Percentiles rank a stretch among this genome's conserved stretches.
Evolutionary conservation across 2,888 invertebrate genomes (phyloP).

Genomic region (Drosophila tanythrix): DNA sequence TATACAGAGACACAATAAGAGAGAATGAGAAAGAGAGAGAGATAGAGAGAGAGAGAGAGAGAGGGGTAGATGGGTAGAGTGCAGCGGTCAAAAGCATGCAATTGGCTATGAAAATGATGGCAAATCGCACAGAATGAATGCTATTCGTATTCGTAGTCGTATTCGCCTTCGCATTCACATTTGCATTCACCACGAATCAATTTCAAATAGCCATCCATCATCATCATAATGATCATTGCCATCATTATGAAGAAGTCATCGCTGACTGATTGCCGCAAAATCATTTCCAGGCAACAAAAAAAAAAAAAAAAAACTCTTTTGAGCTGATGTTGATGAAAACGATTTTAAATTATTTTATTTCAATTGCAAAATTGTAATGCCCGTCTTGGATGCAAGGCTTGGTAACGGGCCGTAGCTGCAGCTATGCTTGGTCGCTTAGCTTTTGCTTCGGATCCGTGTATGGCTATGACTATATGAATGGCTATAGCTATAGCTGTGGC

Average conservation of each 20-base stretch:
- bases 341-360: slow-evolving; percentile 83
- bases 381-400: slow-evolving; percentile 35
- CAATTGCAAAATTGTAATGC: slow-evolving; percentile 75
- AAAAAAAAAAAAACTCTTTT: slow-evolving; percentile 65
- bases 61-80: not conserved
- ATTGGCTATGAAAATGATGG: slow-evolving; percentile 74
- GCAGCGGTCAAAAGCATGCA: slow-evolving; percentile 65
- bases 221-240: slow-evolving; percentile 30
- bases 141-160: slow-evolving; percentile 8
- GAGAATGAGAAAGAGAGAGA: not conserved
- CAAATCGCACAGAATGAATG: slow-evolving; percentile 39
- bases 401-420: slow-evolving; percentile 30
- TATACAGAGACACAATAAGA: not conserved
- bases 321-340: slow-evolving; percentile 82
- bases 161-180: slow-evolving; percentile 27
- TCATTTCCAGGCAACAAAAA: slow-evolving; percentile 53
- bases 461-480: slow-evolving; percentile 3
- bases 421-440: slow-evolving; percentile 30
- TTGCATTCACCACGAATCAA: slow-evolving; percentile 81
- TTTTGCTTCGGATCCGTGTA: slow-evolving; percentile 9
- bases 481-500: slow-evolving; percentile 1
- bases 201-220: slow-evolving; percentile 82
- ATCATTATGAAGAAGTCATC: slow-evolving; percentile 48
- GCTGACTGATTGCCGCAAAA: slow-evolving; percentile 68
- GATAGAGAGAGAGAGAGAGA: not conserved